These are phyloP conservation scores for Tiliacea citrago DNA, from an alignment of 2,888 invertebrate genomes.

Conservation along the genomic window DNA sequence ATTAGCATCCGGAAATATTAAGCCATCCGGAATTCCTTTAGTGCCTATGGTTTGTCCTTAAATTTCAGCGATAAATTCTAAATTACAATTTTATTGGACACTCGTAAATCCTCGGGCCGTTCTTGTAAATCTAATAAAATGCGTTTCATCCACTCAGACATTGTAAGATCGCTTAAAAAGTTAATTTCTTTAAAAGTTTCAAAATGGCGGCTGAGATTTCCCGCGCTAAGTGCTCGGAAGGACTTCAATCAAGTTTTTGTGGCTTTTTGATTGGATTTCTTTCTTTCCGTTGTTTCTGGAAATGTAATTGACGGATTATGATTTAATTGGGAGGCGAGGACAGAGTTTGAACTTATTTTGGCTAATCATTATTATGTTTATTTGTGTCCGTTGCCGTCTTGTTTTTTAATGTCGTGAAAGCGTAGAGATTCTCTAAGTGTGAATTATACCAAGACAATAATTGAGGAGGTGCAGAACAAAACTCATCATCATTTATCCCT, in stretches of 20 bases:
- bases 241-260: slow-evolving; percentile 43
- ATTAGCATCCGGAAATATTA: slow-evolving; percentile 59
- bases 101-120: slow-evolving; percentile 67
- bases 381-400: too few relatives aligned
- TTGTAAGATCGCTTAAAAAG: slow-evolving; percentile 62
- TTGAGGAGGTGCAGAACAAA: too few relatives aligned
- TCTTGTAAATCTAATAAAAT: slow-evolving; percentile 71
- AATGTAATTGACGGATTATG: slow-evolving; percentile 41
- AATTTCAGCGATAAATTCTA: slow-evolving; percentile 59
- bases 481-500: too few relatives aligned
- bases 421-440: too few relatives aligned
- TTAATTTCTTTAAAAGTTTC: slow-evolving; percentile 66
- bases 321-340: slow-evolving; percentile 28
- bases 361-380: not conserved
- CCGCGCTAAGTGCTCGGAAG: slow-evolving; percentile 36
- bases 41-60: slow-evolving; percentile 31
- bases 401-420: too few relatives aligned
- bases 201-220: slow-evolving; percentile 47
- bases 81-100: slow-evolving; percentile 70
- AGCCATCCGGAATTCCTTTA: slow-evolving; percentile 33
- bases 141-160: slow-evolving; percentile 62
- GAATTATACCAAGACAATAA: too few relatives aligned
- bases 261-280: slow-evolving; percentile 45
- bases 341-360: slow-evolving; percentile 20
- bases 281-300: slow-evolving; percentile 35